Conservation (phyloP, 2,797 vertebrate species). For the Sebastes matsubarae region DNA sequence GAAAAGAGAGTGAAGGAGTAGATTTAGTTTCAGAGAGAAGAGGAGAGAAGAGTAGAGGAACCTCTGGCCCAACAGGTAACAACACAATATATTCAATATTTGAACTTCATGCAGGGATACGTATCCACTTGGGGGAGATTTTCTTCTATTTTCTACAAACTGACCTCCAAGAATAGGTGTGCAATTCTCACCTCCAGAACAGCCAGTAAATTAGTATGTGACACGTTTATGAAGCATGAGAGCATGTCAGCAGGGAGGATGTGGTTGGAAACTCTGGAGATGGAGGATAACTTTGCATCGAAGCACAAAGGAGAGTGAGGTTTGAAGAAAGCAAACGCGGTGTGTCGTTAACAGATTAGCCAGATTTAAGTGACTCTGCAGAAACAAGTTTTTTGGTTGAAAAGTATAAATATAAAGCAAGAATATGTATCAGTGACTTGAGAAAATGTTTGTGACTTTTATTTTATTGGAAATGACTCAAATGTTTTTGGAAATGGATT, state of each 20-base stretch:
- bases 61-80: constrained; percentile 32
- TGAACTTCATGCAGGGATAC: neutral
- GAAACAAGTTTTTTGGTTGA: neutral
- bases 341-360: neutral
- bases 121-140: neutral
- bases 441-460: neutral
- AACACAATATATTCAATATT: neutral
- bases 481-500: neutral
- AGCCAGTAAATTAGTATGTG: no score
- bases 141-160: neutral
- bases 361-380: constrained; percentile 4
- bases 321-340: neutral
- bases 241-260: constrained; percentile 43
- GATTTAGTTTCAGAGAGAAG: constrained; percentile 7
- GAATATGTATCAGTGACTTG: neutral
- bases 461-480: neutral
- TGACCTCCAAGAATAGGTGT: constrained; percentile 23
- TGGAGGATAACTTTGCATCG: neutral
- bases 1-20: neutral
- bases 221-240: neutral
- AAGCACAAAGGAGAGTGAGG: no score
- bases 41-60: constrained; percentile 13
- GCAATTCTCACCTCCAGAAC: constrained; percentile 43
- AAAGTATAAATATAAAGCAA: neutral
- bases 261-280: constrained; percentile 41